Evolutionary conservation across 2,797 vertebrate genomes (phyloP), one percentile per base, ranked within the genome.

Genomic region (Atherinosoma microstoma): DNA sequence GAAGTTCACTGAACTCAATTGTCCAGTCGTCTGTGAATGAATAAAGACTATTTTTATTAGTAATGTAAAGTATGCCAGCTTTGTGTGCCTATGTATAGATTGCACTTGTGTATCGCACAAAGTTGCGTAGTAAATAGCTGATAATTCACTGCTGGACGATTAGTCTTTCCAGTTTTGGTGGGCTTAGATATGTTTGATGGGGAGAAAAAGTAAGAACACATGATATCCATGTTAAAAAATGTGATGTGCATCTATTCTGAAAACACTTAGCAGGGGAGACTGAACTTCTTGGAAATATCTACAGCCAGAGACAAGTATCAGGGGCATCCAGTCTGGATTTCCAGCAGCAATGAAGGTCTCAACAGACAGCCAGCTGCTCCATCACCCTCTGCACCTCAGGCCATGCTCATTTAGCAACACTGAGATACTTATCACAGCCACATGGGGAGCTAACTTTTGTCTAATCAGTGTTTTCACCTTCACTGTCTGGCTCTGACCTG

Each of bases 311-410:
- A 87, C 67, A 24, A 70, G 70, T 74, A 87, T 85, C 83, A 85
- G 78, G 76, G 84, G 75, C 89, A 84, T 80, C 61, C 58, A 78
- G 87, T 77, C 84, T 84, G 76, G 59, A 78, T 85, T 76, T 90
- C 86, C 87, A 77, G 84, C 62, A 35, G 87, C 58, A 62, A 62
- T 82, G 80, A 81, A 80, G 85, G 78, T 88, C 84, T 73, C 58
- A 76, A 70, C 75, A 79, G 88, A 79, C 73, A 67, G 83, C 79
- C 91, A 93, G 91, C 92, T 94, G 91, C 91, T 93, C 83, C 88
- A 83, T 73, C 84, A 73, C 76, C 59, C 79, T 62, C 68, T 6
- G 72, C 73, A 82, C 91, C 87, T 70, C 1, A 69, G 91, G 90
- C 85, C 70, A 83, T 18, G 30, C 74, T 89, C 80, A 92, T 90